phyloP scores from a whole-genome alignment of 2,113 vertebrate genomes.

The Phoxinus phoxinus region DNA sequence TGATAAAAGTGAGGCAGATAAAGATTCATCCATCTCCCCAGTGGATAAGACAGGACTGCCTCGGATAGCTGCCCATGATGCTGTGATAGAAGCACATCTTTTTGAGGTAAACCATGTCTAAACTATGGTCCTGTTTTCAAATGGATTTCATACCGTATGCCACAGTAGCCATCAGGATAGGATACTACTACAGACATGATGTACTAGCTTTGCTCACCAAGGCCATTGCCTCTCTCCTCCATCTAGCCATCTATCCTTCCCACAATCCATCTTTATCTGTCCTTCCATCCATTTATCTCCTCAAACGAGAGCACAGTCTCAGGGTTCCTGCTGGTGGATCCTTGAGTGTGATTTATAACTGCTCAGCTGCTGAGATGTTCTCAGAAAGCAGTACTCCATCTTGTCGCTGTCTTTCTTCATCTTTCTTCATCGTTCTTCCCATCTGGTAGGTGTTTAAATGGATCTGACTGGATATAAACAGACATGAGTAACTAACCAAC shows the following conservation, averaged over 20 bases:
- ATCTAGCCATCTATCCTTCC: conserved; percentile 32
- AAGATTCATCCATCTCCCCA: conserved; percentile 26
- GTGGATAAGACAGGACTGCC: background rate
- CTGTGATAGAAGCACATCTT: background rate
- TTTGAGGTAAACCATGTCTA: conserved; percentile 31
- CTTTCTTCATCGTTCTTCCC: background rate
- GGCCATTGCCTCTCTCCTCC: conserved; percentile 49
- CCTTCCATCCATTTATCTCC: conserved; percentile 39
- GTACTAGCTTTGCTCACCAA: conserved; percentile 51
- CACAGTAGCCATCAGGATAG: conserved; percentile 19
- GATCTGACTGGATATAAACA: background rate
- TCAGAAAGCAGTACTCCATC: conserved; percentile 4
- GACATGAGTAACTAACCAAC: background rate
- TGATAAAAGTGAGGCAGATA: background rate
- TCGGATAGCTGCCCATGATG: conserved; percentile 32
- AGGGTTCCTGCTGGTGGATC: conserved; percentile 33
- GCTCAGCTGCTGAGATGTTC: conserved; percentile 13
- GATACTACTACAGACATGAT: conserved; percentile 45
- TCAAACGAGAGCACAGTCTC: conserved; percentile 13
- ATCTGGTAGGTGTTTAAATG: background rate
- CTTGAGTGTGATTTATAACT: conserved; percentile 54
- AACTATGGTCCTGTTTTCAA: conserved; percentile 38
- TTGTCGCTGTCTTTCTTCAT: background rate
- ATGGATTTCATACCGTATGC: conserved; percentile 44
- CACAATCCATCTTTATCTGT: conserved; percentile 28